Evolutionary conservation across 2,888 invertebrate species (phyloP), one percentile per base, ranked within the genome.

Genomic region (Epinotia demarniana): DNA sequence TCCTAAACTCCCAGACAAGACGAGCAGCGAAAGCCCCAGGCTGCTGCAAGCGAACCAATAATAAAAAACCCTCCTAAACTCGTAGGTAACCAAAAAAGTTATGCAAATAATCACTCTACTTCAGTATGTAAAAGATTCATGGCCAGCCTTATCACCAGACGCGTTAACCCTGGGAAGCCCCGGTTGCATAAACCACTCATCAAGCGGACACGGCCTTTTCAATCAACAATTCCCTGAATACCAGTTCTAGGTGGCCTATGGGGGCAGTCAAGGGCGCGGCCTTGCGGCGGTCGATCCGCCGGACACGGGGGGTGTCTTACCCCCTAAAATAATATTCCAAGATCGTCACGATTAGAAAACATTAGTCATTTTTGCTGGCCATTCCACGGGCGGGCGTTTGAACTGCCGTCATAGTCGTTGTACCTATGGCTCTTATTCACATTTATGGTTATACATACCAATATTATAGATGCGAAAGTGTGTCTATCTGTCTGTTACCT

Each of bases 271-370:
- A 82, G 99, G 99, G 70, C 98, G 96, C 77, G 97, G 96, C 94
- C 99, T 99, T 66, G 98, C 18, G 96, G 96, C 78, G 97, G 79
- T 98, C 96, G 86, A 97, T 96, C 72, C 97, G 97, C 72, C 97
- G 97, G 57, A 97, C 97, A 55, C 96, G 96, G 61, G 96, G 95
- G 85, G 98, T 80, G 79, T 78, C 80, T 80, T 80, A 82, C 83
- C 84, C 86, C 82, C 81, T 70, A 72, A 71, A 77, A 74, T 74
- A 71, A 71, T 71, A 64, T 61, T 62, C 66, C 18, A 55, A 77
- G 74, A 76, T 73, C 66, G 71, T 23, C 63, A 70, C 77, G 61
- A 76, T 76, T 67, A 60, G 57, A 61, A 63, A 62, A 33, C 46
- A 68, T 74, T 72, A 70, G 46, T 73, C 70, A 78, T 68, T 82